Evolutionary conservation across 35 echinoderm and acorn worm species (phyloP).

Genomic region (Apostichopus japonicus): DNA sequence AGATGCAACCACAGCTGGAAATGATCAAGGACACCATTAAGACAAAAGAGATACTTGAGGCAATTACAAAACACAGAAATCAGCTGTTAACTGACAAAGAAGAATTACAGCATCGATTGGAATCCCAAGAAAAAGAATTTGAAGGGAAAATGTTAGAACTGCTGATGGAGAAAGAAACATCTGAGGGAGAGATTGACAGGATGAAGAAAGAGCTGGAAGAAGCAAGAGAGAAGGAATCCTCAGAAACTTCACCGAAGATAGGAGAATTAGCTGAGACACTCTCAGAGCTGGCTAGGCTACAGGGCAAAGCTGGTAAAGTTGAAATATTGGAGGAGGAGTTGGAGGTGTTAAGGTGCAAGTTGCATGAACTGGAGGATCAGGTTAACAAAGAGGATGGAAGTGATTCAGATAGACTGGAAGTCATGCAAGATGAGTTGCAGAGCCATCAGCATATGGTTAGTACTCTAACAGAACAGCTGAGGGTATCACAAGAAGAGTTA

Average conservation of each 20-base stretch:
- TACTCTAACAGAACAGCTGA: slow-evolving; percentile 39
- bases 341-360: slow-evolving; percentile 11
- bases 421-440: slow-evolving; percentile 33
- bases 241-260: slow-evolving; percentile 27
- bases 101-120: slow-evolving; percentile 78
- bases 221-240: slow-evolving; percentile 6
- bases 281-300: slow-evolving; percentile 35
- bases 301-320: slow-evolving; percentile 43
- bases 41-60: slow-evolving; percentile 3
- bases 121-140: slow-evolving; percentile 76
- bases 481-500: slow-evolving; percentile 11
- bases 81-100: slow-evolving; percentile 84
- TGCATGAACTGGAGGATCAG: slow-evolving; percentile 44
- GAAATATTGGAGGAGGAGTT: slow-evolving; percentile 49
- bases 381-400: slow-evolving; percentile 18
- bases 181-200: slow-evolving; percentile 24
- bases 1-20: slow-evolving; percentile 18
- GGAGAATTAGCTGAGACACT: slow-evolving; percentile 30
- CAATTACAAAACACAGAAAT: slow-evolving; percentile 54
- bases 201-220: slow-evolving; percentile 10
- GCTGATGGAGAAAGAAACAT: slow-evolving; percentile 31
- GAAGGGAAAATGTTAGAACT: slow-evolving; percentile 73
- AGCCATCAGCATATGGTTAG: slow-evolving; percentile 59
- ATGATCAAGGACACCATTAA: not conserved
- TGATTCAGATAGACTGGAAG: slow-evolving; percentile 45